Evolutionary conservation across 2,113 vertebrate species (phyloP).

Genomic region (Gallinago undulata): DNA sequence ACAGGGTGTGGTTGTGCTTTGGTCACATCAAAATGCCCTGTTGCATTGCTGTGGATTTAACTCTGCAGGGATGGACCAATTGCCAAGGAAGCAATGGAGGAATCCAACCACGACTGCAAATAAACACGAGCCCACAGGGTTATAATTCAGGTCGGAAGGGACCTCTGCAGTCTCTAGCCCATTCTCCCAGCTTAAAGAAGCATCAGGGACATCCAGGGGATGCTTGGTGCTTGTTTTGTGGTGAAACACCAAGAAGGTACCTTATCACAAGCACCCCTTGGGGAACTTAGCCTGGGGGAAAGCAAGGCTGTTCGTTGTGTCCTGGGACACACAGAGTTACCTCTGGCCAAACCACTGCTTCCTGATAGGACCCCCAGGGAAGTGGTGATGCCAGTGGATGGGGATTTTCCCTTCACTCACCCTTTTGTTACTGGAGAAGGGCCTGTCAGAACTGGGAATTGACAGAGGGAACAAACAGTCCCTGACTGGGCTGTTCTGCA

Average conservation of each 20-base stretch:
- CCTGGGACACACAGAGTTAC: neutral
- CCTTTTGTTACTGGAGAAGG: neutral
- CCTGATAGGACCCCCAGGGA: neutral
- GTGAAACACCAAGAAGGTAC: neutral
- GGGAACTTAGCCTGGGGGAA: neutral
- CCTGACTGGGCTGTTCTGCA: neutral
- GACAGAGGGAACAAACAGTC: neutral
- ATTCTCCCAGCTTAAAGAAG: neutral
- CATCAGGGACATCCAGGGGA: neutral
- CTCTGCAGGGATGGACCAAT: neutral
- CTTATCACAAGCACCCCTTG: neutral
- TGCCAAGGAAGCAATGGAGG: neutral
- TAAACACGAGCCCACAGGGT: neutral
- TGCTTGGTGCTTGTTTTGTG: neutral
- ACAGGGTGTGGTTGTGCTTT: neutral
- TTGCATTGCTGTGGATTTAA: neutral
- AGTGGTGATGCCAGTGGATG: neutral
- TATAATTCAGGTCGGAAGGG: neutral
- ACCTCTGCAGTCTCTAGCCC: neutral
- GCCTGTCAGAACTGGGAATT: neutral
- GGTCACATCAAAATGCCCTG: neutral
- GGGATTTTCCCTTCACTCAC: neutral
- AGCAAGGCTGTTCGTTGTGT: neutral
- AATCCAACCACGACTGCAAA: neutral
- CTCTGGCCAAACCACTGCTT: neutral